Evolutionary conservation across 2,797 vertebrate species (phyloP).

Genomic region (Sebastes matsubarae): DNA sequence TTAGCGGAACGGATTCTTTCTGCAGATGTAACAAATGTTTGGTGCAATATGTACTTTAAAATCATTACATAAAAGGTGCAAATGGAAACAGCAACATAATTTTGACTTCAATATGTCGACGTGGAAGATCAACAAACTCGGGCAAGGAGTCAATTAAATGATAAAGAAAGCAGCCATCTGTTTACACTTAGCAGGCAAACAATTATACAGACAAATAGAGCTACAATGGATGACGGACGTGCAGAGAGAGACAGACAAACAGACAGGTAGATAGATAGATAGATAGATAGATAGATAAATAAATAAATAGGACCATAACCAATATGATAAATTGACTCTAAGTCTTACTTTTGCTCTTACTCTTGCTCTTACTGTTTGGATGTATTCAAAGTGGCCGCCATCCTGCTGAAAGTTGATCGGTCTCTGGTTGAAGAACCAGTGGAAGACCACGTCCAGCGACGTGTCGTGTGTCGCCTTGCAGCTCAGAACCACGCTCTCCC

Average conservation of each 20-base stretch:
- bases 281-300: background rate
- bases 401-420: slow-evolving; percentile 91
- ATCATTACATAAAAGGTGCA: slow-evolving; percentile 16
- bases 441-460: slow-evolving; percentile 90
- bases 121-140: no score
- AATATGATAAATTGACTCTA: background rate
- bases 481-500: slow-evolving; percentile 95
- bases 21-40: background rate
- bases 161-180: background rate
- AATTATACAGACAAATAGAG: background rate
- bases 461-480: slow-evolving; percentile 94
- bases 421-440: slow-evolving; percentile 92
- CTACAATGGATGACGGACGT: background rate
- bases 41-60: background rate
- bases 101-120: background rate
- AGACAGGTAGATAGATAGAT: background rate
- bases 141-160: no score
- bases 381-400: slow-evolving; percentile 94
- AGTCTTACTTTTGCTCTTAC: slow-evolving; percentile 60
- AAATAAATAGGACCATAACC: background rate
- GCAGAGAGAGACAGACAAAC: background rate
- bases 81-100: background rate
- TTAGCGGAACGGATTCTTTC: slow-evolving; percentile 33
- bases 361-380: slow-evolving; percentile 91
- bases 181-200: background rate